These are phyloP conservation scores for Phaetusa simplex DNA, from an alignment of 2,113 vertebrate species.

Conservation along the genomic window DNA sequence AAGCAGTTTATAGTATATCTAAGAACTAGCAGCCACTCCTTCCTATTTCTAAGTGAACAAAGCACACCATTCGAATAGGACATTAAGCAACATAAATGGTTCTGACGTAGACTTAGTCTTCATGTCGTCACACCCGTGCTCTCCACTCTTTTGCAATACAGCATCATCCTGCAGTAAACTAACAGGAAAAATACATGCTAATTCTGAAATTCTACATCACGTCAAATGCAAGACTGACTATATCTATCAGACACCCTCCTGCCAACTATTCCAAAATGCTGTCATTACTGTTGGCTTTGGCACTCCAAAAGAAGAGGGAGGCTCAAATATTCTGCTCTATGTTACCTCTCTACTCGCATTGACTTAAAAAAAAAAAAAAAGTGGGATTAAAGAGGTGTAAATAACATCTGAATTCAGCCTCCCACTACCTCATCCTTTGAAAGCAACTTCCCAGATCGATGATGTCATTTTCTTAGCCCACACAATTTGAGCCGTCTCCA, in stretches of 20 bases:
- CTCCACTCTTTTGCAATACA: neutral
- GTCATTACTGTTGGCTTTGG: neutral
- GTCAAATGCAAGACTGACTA: neutral
- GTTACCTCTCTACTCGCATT: neutral
- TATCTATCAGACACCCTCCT: neutral
- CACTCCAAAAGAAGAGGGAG: neutral
- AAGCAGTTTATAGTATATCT: neutral
- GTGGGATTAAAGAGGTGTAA: neutral
- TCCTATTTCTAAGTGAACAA: neutral
- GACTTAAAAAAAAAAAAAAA: neutral
- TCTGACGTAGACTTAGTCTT: neutral
- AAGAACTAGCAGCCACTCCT: neutral
- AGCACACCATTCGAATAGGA: neutral
- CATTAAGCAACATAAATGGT: neutral
- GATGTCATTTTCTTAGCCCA: slow-evolving; percentile 3
- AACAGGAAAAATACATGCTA: neutral
- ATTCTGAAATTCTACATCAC: neutral
- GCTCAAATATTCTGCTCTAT: neutral
- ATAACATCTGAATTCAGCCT: slow-evolving; percentile 18
- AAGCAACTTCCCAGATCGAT: slow-evolving; percentile 6
- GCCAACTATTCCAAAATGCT: neutral
- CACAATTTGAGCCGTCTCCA: neutral
- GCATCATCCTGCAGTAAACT: neutral
- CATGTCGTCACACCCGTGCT: neutral
- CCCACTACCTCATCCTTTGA: neutral